phyloP scores from a whole-genome alignment of 1,140 invertebrate genomes.

The Agrilus planipennis region DNA sequence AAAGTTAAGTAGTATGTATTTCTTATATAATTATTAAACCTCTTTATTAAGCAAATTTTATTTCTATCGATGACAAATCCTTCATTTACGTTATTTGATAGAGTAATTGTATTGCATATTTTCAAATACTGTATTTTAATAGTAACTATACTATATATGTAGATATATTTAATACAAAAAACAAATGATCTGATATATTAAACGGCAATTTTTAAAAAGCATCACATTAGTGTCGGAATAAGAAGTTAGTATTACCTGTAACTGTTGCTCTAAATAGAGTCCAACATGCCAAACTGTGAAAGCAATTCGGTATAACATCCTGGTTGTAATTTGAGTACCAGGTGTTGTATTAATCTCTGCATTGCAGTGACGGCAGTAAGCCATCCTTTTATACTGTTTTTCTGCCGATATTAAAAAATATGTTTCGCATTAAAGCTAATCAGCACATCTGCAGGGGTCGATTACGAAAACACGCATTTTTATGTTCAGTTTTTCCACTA shows the following conservation, averaged over 20 bases:
- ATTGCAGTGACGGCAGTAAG: conserved; percentile 11
- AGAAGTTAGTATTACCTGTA: conserved; percentile 11
- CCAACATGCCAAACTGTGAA: conserved; percentile 51
- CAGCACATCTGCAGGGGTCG: conserved; percentile 2
- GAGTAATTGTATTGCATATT: neutral
- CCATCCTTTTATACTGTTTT: conserved; percentile 2
- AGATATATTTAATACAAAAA: neutral
- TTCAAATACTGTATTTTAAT: neutral
- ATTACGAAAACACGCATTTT: neutral
- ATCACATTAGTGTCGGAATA: conserved; percentile 2
- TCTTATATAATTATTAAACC: too few relatives aligned
- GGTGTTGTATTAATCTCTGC: conserved; percentile 9
- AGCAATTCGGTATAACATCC: conserved; percentile 43
- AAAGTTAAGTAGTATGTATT: too few relatives aligned
- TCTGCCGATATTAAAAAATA: conserved; percentile 7
- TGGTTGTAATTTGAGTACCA: conserved; percentile 32
- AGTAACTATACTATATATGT: neutral
- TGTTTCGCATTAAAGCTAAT: neutral
- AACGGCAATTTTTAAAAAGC: neutral
- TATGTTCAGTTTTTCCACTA: neutral
- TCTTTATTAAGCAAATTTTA: too few relatives aligned
- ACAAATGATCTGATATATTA: neutral
- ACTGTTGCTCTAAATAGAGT: conserved; percentile 42
- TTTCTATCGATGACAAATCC: too few relatives aligned
- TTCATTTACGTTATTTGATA: too few relatives aligned